These are phyloP conservation scores for Tachycineta bicolor DNA, from an alignment of 2,113 vertebrate genomes.

Conservation along the genomic window DNA sequence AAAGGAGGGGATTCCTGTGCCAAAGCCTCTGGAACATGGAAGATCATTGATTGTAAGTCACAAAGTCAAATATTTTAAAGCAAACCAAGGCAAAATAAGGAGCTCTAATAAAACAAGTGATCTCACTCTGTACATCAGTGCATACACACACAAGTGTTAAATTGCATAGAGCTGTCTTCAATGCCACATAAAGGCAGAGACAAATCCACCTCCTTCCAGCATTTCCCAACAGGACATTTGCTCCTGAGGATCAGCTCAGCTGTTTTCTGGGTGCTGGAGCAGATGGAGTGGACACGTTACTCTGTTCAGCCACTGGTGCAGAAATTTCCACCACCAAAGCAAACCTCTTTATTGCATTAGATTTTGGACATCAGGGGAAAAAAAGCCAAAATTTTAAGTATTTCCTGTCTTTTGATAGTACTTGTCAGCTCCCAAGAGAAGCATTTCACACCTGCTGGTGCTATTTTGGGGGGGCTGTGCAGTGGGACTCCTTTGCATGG, in stretches of 20 bases:
- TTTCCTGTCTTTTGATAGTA: not conserved
- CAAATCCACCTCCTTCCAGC: not conserved
- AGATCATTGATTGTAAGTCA: not conserved
- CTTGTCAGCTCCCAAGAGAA: not conserved
- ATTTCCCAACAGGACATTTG: not conserved
- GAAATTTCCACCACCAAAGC: not conserved
- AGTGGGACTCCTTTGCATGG: rapidly evolving
- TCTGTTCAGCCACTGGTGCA: not conserved
- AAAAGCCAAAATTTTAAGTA: not conserved
- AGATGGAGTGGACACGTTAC: rapidly evolving
- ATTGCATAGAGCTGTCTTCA: not conserved
- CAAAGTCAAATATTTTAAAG: not conserved
- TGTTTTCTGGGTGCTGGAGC: not conserved
- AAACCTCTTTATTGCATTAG: not conserved
- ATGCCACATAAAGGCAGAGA: not conserved
- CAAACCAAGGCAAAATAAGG: not conserved
- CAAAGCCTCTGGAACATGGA: not conserved
- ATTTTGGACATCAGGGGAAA: not conserved
- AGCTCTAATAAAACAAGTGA: not conserved
- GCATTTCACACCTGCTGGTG: not conserved
- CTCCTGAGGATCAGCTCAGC: not conserved
- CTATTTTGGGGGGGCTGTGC: not conserved
- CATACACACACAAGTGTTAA: not conserved
- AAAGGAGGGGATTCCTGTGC: not conserved
- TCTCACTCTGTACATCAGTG: not conserved